These are phyloP conservation scores for Pollenia angustigena DNA, from an alignment of 2,888 invertebrate genomes.

Conservation along the genomic window DNA sequence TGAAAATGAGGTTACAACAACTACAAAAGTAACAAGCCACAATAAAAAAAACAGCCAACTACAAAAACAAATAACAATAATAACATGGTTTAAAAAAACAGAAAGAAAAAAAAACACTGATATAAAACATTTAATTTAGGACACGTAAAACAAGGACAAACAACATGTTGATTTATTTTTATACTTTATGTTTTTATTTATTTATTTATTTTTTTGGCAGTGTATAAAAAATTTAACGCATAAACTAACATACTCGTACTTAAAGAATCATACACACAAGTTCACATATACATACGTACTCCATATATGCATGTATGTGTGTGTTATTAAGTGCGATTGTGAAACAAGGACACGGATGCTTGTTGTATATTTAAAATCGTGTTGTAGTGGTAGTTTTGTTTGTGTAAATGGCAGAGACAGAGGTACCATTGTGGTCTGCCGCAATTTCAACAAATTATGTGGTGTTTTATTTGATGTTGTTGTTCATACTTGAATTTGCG, in stretches of 20 bases:
- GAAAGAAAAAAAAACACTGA: not conserved
- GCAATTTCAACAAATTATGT: slow-evolving; percentile 65
- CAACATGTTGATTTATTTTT: slow-evolving; percentile 71
- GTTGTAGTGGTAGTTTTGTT: not conserved
- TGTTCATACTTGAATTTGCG: not conserved
- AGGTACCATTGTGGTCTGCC: slow-evolving; percentile 28
- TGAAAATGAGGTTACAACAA: slow-evolving; percentile 61
- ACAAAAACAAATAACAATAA: slow-evolving; percentile 29
- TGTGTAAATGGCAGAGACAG: not conserved
- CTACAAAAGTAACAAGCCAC: not conserved
- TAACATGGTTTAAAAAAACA: not conserved
- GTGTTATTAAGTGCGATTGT: not conserved
- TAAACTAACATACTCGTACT: not conserved
- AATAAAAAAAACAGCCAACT: not conserved
- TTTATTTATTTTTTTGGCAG: slow-evolving; percentile 14
- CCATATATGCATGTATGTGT: not conserved
- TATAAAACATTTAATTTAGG: slow-evolving; percentile 66
- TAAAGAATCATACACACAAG: not conserved
- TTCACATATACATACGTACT: not conserved
- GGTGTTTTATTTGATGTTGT: slow-evolving; percentile 26
- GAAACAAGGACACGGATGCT: slow-evolving; percentile 20
- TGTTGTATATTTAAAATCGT: slow-evolving; percentile 15
- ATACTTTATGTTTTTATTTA: slow-evolving; percentile 49
- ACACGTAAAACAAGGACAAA: slow-evolving; percentile 66
- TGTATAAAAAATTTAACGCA: slow-evolving; percentile 26